Percentiles rank a stretch among this genome's conserved stretches.
phyloP scores from a whole-genome alignment of 92 coral and sea anemone genomes.

The Bergia puertoricense region DNA sequence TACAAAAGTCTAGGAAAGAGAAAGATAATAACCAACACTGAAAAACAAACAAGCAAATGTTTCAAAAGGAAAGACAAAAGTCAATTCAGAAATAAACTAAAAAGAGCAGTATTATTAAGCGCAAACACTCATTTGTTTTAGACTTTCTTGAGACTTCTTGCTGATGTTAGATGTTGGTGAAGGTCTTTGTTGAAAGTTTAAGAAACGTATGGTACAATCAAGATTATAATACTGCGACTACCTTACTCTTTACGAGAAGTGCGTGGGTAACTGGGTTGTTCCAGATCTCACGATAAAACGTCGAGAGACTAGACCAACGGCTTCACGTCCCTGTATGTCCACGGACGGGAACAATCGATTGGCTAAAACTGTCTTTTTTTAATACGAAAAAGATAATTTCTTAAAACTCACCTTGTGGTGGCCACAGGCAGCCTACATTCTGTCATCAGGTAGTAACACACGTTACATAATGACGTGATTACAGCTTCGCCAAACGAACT shows the following conservation, averaged over 20 bases:
- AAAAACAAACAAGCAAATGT: background rate
- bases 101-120: background rate
- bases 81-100: background rate
- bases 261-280: too few species aligned
- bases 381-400: background rate
- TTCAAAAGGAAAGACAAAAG: background rate
- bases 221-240: too few species aligned
- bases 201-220: too few species aligned
- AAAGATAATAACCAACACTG: background rate
- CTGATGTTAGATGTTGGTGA: too few species aligned
- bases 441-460: slow-evolving; percentile 31
- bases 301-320: too few species aligned
- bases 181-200: too few species aligned
- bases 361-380: background rate
- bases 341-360: background rate
- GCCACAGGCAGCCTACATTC: slow-evolving; percentile 38
- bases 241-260: too few species aligned
- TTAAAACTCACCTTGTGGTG: slow-evolving; percentile 31
- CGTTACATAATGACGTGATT: slow-evolving; percentile 27
- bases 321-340: background rate
- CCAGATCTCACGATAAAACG: too few species aligned
- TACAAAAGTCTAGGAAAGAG: slow-evolving; percentile 17
- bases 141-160: background rate
- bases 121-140: background rate
- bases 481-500: slow-evolving; percentile 27